A percentile compares a stretch with the other conserved stretches of the same genome.
Conservation (phyloP, 2,888 invertebrate genomes). For the Drosophila rubida region DNA sequence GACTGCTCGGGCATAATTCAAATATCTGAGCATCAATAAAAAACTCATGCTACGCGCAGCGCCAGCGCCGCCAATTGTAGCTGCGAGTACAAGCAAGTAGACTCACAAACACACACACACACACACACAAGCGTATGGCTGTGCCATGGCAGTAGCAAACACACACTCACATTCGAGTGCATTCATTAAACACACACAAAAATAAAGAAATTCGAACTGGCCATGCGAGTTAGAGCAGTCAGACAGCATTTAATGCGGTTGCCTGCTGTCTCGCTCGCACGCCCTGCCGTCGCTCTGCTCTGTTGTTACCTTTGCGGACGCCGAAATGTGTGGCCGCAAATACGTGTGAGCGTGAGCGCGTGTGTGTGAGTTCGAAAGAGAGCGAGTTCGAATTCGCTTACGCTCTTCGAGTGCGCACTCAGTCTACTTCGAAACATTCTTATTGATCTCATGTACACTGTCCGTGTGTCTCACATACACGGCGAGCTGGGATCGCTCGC, state of each 20-base stretch:
- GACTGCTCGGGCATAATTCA: constrained; percentile 85
- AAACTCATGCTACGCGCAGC: constrained; percentile 74
- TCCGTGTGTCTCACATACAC: constrained; percentile 57
- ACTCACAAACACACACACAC: constrained; percentile 18
- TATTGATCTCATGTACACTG: constrained; percentile 75
- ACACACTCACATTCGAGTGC: constrained; percentile 69
- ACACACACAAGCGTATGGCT: constrained; percentile 28
- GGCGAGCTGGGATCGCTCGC: constrained; percentile 49
- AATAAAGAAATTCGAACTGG: constrained; percentile 51
- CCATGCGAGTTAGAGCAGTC: constrained; percentile 58
- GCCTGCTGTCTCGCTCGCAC: constrained; percentile 53
- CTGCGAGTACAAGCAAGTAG: constrained; percentile 71
- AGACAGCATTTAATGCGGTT: constrained; percentile 51
- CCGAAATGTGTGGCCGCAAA: constrained; percentile 65
- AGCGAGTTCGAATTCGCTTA: constrained; percentile 52
- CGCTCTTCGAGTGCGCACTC: constrained; percentile 34
- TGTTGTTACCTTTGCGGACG: constrained; percentile 72
- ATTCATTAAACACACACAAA: constrained; percentile 66
- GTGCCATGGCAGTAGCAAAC: constrained; percentile 43
- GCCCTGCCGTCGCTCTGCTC: constrained; percentile 10
- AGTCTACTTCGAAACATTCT: constrained; percentile 54
- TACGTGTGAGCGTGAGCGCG: constrained; percentile 31
- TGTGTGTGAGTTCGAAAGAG: constrained; percentile 68
- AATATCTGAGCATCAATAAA: constrained; percentile 85
- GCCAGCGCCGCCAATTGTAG: constrained; percentile 76